These are phyloP conservation scores for Chaetodon auriga DNA, from an alignment of 2,113 vertebrate genomes.

Conservation along the genomic window DNA sequence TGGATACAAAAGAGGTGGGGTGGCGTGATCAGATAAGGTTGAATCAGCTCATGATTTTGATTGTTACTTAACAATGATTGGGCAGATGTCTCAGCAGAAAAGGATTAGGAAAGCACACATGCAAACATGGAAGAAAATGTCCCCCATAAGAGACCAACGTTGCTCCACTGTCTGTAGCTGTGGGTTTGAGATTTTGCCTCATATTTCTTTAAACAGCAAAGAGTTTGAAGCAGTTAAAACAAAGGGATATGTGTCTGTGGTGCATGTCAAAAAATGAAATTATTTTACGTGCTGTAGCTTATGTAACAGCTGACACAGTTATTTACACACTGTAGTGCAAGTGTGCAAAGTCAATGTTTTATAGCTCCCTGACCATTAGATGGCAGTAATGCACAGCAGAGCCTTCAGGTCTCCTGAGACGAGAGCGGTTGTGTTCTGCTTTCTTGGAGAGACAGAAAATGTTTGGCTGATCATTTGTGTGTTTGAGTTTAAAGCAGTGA, in stretches of 20 bases:
- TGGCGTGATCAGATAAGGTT: slow-evolving; percentile 57
- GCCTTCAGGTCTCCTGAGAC: neutral
- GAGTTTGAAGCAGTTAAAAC: neutral
- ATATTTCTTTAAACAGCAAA: neutral
- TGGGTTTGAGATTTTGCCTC: neutral
- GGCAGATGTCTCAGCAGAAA: slow-evolving; percentile 75
- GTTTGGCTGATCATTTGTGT: slow-evolving; percentile 28
- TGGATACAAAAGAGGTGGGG: slow-evolving; percentile 65
- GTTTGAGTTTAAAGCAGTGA: slow-evolving; percentile 50
- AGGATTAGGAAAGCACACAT: slow-evolving; percentile 13
- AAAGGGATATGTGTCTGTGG: neutral
- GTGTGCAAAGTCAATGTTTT: slow-evolving; percentile 1
- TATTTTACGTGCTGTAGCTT: neutral
- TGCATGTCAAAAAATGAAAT: neutral
- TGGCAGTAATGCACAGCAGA: slow-evolving; percentile 84
- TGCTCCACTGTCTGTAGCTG: neutral
- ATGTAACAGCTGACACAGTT: slow-evolving; percentile 5
- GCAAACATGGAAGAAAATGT: slow-evolving; percentile 3
- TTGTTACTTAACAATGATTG: slow-evolving; percentile 60
- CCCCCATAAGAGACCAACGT: neutral
- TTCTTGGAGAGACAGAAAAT: slow-evolving; percentile 35
- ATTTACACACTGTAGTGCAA: neutral
- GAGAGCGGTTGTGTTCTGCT: slow-evolving; percentile 19
- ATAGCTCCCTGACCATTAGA: slow-evolving; percentile 77
- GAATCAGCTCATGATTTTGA: slow-evolving; percentile 65